These are phyloP conservation scores for Esox niger DNA, from an alignment of 2,113 vertebrate species.

Conservation along the genomic window DNA sequence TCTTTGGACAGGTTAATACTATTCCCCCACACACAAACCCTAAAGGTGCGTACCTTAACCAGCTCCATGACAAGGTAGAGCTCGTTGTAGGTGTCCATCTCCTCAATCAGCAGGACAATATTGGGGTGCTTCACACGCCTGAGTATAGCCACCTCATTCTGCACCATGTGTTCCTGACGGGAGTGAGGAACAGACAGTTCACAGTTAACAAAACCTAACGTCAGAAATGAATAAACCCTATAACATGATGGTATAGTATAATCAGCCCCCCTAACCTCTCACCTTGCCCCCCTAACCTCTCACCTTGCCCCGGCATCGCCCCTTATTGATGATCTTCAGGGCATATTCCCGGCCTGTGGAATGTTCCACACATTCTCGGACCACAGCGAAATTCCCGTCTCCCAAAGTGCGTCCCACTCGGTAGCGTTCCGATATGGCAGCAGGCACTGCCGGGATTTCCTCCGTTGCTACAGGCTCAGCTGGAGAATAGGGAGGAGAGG, in stretches of 20 bases:
- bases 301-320: constrained; percentile 98
- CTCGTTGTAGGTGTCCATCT: constrained; percentile 94
- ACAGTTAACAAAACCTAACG: too few relatives aligned
- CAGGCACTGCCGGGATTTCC: constrained; percentile 90
- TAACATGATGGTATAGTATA: too few relatives aligned
- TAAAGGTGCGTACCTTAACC: constrained; percentile 81
- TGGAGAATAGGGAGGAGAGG: not conserved
- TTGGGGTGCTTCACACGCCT: constrained; percentile 97
- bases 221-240: too few relatives aligned
- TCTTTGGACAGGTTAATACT: too few relatives aligned
- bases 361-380: constrained; percentile 96
- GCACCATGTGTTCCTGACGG: constrained; percentile 95
- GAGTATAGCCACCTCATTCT: constrained; percentile 96
- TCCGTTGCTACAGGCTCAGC: constrained; percentile 77
- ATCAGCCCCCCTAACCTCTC: not conserved
- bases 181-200: not conserved
- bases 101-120: constrained; percentile 95
- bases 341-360: constrained; percentile 94
- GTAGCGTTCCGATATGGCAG: constrained; percentile 93
- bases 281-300: constrained; percentile 25
- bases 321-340: constrained; percentile 99
- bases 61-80: constrained; percentile 98
- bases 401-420: constrained; percentile 95
- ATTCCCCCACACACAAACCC: not conserved
- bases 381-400: constrained; percentile 97